Conservation (phyloP, 2,888 invertebrate species). For the Himalopsyche kuldschensis region DNA sequence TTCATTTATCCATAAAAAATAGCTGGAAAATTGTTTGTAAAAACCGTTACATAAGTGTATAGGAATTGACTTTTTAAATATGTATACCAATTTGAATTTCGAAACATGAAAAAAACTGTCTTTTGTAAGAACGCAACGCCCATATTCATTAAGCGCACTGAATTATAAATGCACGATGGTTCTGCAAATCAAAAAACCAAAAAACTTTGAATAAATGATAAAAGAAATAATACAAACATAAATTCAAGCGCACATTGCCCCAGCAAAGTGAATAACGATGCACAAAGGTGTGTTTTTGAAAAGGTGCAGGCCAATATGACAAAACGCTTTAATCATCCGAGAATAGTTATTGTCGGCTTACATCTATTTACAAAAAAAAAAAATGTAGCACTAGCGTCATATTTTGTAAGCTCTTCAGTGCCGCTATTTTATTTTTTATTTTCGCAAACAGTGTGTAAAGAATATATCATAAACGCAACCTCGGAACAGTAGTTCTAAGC, state of each 20-base stretch:
- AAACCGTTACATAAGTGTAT: too few relatives aligned
- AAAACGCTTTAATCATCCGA: constrained; percentile 40
- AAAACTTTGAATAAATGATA: constrained; percentile 15
- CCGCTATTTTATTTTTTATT: not conserved
- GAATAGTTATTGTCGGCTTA: constrained; percentile 39
- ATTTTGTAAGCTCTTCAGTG: not conserved
- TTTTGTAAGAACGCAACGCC: not conserved
- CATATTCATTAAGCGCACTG: not conserved
- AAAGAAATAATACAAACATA: not conserved
- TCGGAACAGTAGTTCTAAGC: too few relatives aligned
- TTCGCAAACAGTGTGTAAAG: too few relatives aligned
- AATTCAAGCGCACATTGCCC: not conserved
- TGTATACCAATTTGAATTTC: too few relatives aligned
- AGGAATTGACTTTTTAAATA: too few relatives aligned
- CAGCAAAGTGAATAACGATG: not conserved
- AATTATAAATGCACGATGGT: not conserved
- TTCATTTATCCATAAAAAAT: too few relatives aligned
- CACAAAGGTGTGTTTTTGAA: constrained; percentile 8
- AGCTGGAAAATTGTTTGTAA: too few relatives aligned
- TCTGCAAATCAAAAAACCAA: constrained; percentile 8
- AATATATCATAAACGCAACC: too few relatives aligned
- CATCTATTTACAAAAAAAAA: not conserved
- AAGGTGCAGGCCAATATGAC: constrained; percentile 19
- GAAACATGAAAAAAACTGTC: not conserved
- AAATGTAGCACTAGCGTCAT: not conserved